A percentile compares a stretch with the other conserved stretches of the same genome.
Conservation (phyloP, 2,888 invertebrate genomes). For the Ormyrus labotus region DNA sequence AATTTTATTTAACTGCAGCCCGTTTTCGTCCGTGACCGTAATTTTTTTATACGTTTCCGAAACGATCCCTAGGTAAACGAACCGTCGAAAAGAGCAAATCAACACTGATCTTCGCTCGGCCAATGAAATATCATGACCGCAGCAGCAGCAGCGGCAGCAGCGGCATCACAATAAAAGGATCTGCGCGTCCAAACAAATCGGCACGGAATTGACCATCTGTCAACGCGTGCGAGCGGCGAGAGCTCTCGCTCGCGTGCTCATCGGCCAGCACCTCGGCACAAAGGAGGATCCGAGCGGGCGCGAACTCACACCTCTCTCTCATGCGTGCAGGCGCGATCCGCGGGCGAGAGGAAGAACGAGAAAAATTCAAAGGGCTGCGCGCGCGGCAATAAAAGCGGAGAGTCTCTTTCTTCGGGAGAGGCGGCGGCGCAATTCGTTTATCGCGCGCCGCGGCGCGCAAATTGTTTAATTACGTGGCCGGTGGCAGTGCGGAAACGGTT, state of each 20-base stretch:
- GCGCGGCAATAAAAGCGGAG: slow-evolving; percentile 29
- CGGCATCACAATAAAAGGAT: too few species aligned
- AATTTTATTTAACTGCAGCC: too few species aligned
- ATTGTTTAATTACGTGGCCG: slow-evolving; percentile 54
- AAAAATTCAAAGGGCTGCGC: slow-evolving; percentile 21
- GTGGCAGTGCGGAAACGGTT: slow-evolving; percentile 55
- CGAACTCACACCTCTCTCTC: background rate
- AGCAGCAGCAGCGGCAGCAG: too few species aligned
- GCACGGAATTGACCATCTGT: slow-evolving; percentile 66
- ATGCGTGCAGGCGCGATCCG: background rate
- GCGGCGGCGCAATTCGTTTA: slow-evolving; percentile 66
- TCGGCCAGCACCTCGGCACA: slow-evolving; percentile 39
- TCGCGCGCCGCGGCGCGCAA: slow-evolving; percentile 57
- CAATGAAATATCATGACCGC: too few species aligned
- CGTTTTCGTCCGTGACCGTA: too few species aligned
- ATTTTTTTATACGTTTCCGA: too few species aligned
- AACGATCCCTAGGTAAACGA: too few species aligned
- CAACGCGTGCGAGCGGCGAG: slow-evolving; percentile 60
- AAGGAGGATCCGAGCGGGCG: background rate
- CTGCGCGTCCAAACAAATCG: slow-evolving; percentile 50
- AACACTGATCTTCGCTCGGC: too few species aligned
- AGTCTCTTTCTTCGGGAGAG: slow-evolving; percentile 43
- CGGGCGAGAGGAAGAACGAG: slow-evolving; percentile 5
- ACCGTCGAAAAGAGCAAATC: too few species aligned
- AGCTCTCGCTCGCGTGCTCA: slow-evolving; percentile 62